Percentiles rank a stretch among this genome's conserved stretches.
phyloP scores from a whole-genome alignment of 2,888 invertebrate genomes.

The Netelia virgata region DNA sequence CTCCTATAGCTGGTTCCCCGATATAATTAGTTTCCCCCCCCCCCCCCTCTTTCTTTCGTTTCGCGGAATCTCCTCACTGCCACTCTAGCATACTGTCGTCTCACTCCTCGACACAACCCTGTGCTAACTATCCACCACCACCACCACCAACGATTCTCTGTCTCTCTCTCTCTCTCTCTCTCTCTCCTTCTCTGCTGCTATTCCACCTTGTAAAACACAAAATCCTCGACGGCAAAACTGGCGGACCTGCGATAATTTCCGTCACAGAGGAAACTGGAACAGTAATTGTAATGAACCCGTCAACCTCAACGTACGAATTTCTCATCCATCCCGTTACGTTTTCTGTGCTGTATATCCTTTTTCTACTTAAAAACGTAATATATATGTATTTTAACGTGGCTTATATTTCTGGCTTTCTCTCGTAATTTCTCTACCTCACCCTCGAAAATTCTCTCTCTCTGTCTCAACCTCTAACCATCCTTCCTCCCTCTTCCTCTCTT shows the following conservation, averaged over 20 bases:
- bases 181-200: background rate
- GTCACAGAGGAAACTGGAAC: background rate
- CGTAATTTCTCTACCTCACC: conserved; percentile 4
- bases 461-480: no score
- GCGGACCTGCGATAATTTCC: conserved; percentile 35
- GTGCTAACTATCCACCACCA: background rate
- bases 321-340: background rate
- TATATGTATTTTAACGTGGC: background rate
- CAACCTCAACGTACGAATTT: conserved; percentile 22
- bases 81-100: conserved; percentile 47
- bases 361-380: background rate
- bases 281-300: conserved; percentile 23
- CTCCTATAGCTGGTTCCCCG: conserved; percentile 64
- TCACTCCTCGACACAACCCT: conserved; percentile 22
- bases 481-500: no score
- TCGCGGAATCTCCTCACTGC: conserved; percentile 5
- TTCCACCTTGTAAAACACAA: background rate
- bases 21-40: conserved; percentile 77
- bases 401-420: conserved; percentile 8
- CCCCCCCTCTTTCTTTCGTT: conserved; percentile 61
- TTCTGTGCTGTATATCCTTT: background rate
- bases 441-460: background rate
- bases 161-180: background rate
- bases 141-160: background rate
- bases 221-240: conserved; percentile 22